Evolutionary conservation across 2,888 invertebrate genomes (phyloP), one percentile per base, ranked within the genome.

Genomic region (Erebia palarica): DNA sequence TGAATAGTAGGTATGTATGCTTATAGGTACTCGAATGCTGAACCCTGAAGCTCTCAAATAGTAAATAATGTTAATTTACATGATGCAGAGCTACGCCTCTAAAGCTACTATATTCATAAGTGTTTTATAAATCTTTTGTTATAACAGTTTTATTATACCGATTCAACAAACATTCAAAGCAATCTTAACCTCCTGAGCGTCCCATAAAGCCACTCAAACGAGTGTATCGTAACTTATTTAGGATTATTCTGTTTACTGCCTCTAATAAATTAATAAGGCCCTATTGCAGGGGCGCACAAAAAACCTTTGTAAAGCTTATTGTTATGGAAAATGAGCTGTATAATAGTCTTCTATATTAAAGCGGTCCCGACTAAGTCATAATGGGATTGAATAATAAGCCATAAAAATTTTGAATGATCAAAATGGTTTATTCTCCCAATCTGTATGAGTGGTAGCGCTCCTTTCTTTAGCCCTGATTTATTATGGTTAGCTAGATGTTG

Each of bases 301-400:
- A 88, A 87, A 83, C 71, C 78, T 80, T 79, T 85, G 84, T 89
- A 84, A 82, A 85, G 84, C 85, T 85, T 87, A 86, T 91, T 91
- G 88, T 91, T 85, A 88, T 88, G 86, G 85, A 86, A 87, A 92
- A 91, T 86, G 87, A 86, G 83, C 84, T 82, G 81, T 86, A 86
- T 90, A 89, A 89, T 91, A 84, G 88, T 85, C 85, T 88, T 87
- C 87, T 87, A 89, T 89, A 88, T 85, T 86, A 86, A 87, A 86
- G 79, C 79, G 83, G 85, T 86, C 73, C 86, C 86, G 82, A 86
- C 87, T 87, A 86, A 88, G 85, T 86, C 85, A 86, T 91, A 92
- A 92, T 89, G 86, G 88, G 86, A 87, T 88, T 88, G 88, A 92
- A 91, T 91, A 91, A 90, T 89, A 89, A 89, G 85, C 89, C 82